A percentile compares a stretch with the other conserved stretches of the same genome.
Conservation (phyloP, 2,888 invertebrate genomes). For the Nomada lathburiana region DNA sequence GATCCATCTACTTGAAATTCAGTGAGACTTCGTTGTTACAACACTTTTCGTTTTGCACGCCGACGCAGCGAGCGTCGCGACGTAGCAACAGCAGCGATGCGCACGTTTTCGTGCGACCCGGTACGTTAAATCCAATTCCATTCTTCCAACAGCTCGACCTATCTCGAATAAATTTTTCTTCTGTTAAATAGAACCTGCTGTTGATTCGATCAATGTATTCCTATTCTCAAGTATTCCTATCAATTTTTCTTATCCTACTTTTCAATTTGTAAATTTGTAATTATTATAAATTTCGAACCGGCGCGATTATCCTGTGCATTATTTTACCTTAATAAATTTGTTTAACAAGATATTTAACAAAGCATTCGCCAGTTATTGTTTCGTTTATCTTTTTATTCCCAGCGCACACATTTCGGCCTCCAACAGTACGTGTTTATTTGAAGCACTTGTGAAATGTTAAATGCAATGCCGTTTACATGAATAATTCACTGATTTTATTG, state of each 20-base stretch:
- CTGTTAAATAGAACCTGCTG: not conserved
- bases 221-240: not conserved
- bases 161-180: constrained; percentile 1
- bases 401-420: not conserved
- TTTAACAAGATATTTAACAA: too few species aligned
- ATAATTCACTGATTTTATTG: constrained; percentile 3
- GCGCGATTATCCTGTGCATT: too few species aligned
- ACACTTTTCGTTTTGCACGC: constrained; percentile 34
- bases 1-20: constrained; percentile 38
- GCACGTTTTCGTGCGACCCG: not conserved
- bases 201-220: not conserved
- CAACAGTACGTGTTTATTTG: not conserved
- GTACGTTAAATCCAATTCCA: constrained; percentile 5
- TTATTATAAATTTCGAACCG: not conserved
- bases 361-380: not conserved
- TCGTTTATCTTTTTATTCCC: not conserved
- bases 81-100: not conserved
- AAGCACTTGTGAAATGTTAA: not conserved
- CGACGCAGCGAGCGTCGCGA: constrained; percentile 13
- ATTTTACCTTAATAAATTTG: too few species aligned
- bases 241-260: not conserved
- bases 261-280: not conserved
- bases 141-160: not conserved
- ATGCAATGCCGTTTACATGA: not conserved
- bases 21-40: constrained; percentile 11